These are phyloP conservation scores for Crocidura indochinensis DNA, from an alignment of 2,797 vertebrate species.

Conservation along the genomic window DNA sequence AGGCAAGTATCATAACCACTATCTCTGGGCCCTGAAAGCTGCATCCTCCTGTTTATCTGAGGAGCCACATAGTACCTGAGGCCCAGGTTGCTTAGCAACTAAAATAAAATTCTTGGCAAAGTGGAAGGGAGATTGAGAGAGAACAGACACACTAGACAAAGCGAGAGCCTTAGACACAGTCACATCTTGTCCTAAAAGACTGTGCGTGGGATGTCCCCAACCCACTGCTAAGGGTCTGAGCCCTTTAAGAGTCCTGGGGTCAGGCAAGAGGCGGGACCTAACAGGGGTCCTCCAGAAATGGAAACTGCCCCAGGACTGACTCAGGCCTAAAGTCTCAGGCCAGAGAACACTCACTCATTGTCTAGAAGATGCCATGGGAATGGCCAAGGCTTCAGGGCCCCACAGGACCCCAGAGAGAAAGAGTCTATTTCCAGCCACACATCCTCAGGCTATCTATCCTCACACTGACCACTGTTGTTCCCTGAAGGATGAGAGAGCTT, in stretches of 20 bases:
- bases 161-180: neutral
- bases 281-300: neutral
- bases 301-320: constrained; percentile 30
- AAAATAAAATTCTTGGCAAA: constrained; percentile 69
- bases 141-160: neutral
- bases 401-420: neutral
- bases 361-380: constrained; percentile 57
- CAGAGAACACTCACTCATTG: constrained; percentile 35
- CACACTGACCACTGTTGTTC: neutral
- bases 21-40: too few relatives aligned
- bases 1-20: too few relatives aligned
- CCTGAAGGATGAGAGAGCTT: neutral
- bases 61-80: constrained; percentile 42
- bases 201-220: too few relatives aligned
- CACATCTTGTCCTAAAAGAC: too few relatives aligned
- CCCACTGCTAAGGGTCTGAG: neutral
- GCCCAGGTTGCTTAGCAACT: constrained; percentile 80
- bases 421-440: neutral
- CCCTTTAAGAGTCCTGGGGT: constrained; percentile 18
- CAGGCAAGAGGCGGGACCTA: neutral
- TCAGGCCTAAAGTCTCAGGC: constrained; percentile 37
- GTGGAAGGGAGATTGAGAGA: neutral
- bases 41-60: too few relatives aligned
- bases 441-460: neutral
- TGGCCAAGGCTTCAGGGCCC: neutral